Base-by-base conservation (phyloP, 2,888 invertebrate species). In the Torymus auratus region DNA sequence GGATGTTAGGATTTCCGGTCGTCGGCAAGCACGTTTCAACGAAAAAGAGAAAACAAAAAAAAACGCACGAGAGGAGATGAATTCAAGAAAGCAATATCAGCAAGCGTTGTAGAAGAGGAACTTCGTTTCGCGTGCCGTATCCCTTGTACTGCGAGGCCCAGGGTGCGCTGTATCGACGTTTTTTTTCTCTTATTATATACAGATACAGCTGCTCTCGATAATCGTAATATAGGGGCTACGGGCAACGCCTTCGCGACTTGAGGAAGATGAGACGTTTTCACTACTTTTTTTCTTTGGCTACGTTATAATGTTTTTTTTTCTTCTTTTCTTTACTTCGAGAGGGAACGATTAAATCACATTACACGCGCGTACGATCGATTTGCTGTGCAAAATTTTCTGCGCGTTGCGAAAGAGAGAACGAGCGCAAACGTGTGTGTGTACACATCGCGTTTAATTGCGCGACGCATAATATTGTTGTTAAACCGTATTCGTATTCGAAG, bases 211-310 rank as follows among this genome's bases (percentile, higher is more conserved):
- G 52, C 61, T 70, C 15, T 56, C 20, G 41, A 41, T 41, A 69
- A 65, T 67, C 28, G 65, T 53, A 65, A 23, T 5, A 71, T 61
- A 71, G 83, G 82, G 81, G 41, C 7, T 41, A 41, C 41, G 5
- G 81, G 84, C 84, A 84, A 85, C 85, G 88, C 87, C 87, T 88
- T 88, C 86, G 87, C 85, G 84, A 86, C 61, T 68, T 64, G 70
- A 73, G 52, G 62, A 58, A 56, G 60, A 41, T 41, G 41, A 67
- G 60, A 74, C 56, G 56, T 41, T 41, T 41, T 41, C 41, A 41
- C 41, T 41, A 41, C 41, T 41, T 41, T 41, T 41, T 41, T 41
- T 1, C 7, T 41, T 41, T 41, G 41, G 41, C 41, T 41, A 41
- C 41, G 41, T 41, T 41, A 41, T 41, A 7, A 7, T 7, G 1